phyloP scores from a whole-genome alignment of 1,140 invertebrate genomes.

The Brachionus asplanchnoidis region DNA sequence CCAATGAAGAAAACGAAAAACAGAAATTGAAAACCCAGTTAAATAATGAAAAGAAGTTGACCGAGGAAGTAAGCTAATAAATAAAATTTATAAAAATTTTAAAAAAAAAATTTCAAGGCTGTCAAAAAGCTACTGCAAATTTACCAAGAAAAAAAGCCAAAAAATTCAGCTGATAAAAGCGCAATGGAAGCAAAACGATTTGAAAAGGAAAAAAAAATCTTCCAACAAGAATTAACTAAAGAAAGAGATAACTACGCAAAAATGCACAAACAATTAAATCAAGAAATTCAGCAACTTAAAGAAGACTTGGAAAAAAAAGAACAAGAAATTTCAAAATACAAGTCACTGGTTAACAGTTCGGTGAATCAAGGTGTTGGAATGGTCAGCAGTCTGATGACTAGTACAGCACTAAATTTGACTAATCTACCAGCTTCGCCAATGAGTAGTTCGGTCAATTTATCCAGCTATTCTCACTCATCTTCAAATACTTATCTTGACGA shows the following conservation, averaged over 20 bases:
- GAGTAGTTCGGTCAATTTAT: slow-evolving; percentile 12
- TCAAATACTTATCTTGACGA: slow-evolving; percentile 21
- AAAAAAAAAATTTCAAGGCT: slow-evolving; percentile 61
- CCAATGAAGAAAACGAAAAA: slow-evolving; percentile 18
- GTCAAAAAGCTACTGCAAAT: slow-evolving; percentile 95
- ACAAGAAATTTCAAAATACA: neutral
- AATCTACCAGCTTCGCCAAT: neutral
- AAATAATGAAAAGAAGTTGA: slow-evolving; percentile 73
- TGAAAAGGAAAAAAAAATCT: slow-evolving; percentile 86
- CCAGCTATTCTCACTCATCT: slow-evolving; percentile 21
- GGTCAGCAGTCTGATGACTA: neutral
- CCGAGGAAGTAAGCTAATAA: slow-evolving; percentile 51
- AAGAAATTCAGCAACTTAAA: slow-evolving; percentile 23
- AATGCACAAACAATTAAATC: slow-evolving; percentile 26
- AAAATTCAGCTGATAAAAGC: slow-evolving; percentile 60
- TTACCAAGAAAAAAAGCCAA: slow-evolving; percentile 78
- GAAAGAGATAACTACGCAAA: slow-evolving; percentile 51
- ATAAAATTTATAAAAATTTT: neutral
- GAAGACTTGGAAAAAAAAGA: slow-evolving; percentile 33
- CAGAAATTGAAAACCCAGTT: slow-evolving; percentile 66
- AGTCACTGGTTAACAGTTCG: neutral
- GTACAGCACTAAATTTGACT: neutral
- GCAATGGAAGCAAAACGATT: slow-evolving; percentile 76
- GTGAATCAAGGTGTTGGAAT: slow-evolving; percentile 7
- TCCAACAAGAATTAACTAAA: slow-evolving; percentile 89